Evolutionary conservation across 2,797 vertebrate species (phyloP), one percentile per base, ranked within the genome.

Genomic region (Oryzias sinensis): DNA sequence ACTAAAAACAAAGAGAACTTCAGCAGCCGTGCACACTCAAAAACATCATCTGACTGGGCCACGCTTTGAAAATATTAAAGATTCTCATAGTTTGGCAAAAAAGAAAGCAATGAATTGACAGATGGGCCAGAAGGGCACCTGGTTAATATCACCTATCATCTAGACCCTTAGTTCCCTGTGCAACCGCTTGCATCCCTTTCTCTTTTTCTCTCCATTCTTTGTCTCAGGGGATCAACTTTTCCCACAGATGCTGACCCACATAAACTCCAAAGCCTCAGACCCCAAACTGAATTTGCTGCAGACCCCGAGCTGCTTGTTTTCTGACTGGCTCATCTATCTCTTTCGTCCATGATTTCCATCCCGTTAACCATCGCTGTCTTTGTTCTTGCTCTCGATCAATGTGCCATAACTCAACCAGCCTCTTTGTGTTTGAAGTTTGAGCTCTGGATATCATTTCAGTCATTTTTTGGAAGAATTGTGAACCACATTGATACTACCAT

Each of bases 71-170:
- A 52, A 46, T 60, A 16, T 40, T 43, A 63, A 51, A 22, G n/a
- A 33, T 55, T 60, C n/a, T 48, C 52, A 40, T 56, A 70, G 69
- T 68, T 60, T 53, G 62, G 68, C 55, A 63, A 68, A 68, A 65
- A 57, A 57, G 61, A 77, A 73, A 67, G 49, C 64, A 1, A 65
- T 56, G 69, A 72, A 86, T 71, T 88, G 85, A 82, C 86, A 86
- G 83, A 80, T 81, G 61, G 75, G 41, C 77, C 73, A 64, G 51
- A 44, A 77, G 72, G 84, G 81, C 74, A 85, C 87, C 92, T 92
- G 92, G 88, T 85, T 87, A 89, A 85, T 68, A 81, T 93, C 92
- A 90, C 82, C 87, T 65, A 85, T 91, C 91, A 89, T 91, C 74
- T 68, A 82, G 69, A 72, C 67, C 72, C 71, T 68, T 62, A 53